These are phyloP conservation scores for Poecile montanus DNA, from an alignment of 2,797 vertebrate genomes.

Conservation along the genomic window DNA sequence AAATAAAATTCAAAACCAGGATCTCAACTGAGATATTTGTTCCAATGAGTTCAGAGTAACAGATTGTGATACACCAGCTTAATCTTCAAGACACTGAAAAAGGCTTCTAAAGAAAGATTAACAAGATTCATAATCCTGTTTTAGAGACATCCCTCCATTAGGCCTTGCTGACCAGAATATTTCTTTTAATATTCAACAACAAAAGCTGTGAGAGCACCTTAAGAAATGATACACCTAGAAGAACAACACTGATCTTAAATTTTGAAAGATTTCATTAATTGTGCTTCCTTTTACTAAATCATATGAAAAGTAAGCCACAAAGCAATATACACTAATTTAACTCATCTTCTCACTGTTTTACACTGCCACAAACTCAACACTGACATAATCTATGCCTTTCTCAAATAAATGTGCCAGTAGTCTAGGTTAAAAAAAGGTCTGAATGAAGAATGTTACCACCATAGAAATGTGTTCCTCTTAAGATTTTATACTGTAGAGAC, in stretches of 20 bases:
- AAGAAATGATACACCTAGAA: background rate
- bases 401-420: background rate
- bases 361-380: background rate
- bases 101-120: background rate
- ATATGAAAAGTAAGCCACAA: conserved; percentile 34
- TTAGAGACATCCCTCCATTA: background rate
- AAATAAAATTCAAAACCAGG: background rate
- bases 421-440: background rate
- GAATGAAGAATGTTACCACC: background rate
- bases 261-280: background rate
- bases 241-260: background rate
- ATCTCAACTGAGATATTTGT: background rate
- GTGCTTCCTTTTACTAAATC: background rate
- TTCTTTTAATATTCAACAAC: background rate
- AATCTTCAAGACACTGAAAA: background rate
- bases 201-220: background rate
- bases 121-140: background rate
- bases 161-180: background rate
- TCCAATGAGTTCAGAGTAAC: background rate
- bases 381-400: conserved; percentile 12
- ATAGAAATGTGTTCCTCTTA: background rate
- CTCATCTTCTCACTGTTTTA: conserved; percentile 32
- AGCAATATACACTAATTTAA: background rate
- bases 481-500: background rate
- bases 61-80: background rate